Evolutionary conservation across 2,797 vertebrate genomes (phyloP), one percentile per base, ranked within the genome.

Genomic region (Spheniscus humboldti): DNA sequence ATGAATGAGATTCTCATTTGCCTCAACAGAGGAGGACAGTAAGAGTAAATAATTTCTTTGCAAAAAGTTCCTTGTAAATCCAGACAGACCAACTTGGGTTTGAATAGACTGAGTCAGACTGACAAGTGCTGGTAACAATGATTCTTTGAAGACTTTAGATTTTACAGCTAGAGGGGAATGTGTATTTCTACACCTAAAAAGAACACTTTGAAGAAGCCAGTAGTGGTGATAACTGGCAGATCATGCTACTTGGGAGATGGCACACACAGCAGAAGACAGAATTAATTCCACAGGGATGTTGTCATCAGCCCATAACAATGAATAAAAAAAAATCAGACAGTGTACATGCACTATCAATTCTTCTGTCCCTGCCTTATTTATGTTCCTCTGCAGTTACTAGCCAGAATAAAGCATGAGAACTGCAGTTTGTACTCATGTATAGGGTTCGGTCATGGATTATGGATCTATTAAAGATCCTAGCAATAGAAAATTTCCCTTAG

Each of bases 41-140:
- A 86, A 86, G 75, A 88, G 35, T 80, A 95, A 94, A 83, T 72
- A 9, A 37, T 55, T 80, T 86, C 22, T 90, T 59, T 92, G 27
- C 27, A 33, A 39, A 53, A 62, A 50, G 33, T 66, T 83, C 31
- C 62, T 45, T 83, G 53, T 69, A 80, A 88, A 90, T 86, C 18
- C n/a, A 14, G 52, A 13, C 28, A 83, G 82, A 30, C 19, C 62
- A 71, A 5, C 25, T 39, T 60, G 27, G 30, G n/a, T 94, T 75
- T 95, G 75, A 94, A 84, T 62, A 92, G 91, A 33, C 55, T 37
- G 78, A 94, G 50, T 76, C 77, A 74, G 94, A 69, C 60, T 92
- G 82, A 78, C 62, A 92, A 88, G 62, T 64, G 66, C 88, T 94
- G 94, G 90, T 92, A 94, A 63, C 0, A 0, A 7, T 25, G n/a